Evolutionary conservation across 2,888 invertebrate species (phyloP), one percentile per base, ranked within the genome.

Genomic region (Dysmachus trigonus): DNA sequence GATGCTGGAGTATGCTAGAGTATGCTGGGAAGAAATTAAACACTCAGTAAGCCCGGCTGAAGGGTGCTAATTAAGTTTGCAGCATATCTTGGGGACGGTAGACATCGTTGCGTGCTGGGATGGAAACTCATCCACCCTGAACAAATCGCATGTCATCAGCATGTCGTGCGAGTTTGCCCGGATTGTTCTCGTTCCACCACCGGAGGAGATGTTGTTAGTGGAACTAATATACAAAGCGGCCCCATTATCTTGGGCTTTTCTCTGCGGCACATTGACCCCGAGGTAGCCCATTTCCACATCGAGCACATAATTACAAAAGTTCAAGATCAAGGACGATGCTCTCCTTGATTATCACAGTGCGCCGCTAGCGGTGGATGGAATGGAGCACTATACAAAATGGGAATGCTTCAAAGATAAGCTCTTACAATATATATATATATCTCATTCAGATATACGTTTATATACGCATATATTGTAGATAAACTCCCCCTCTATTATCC

Each of bases 301-400:
- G 47, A 22, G 22, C 13, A 41, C 18, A 6, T 27, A 38, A 76
- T 41, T 27, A 76, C 41, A 76, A 82, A 82, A 82, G 82, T 82
- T 82, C 82, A 82, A 82, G 82, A 82, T 82, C 82, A 82, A 82
- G 82, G 82, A 71, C 82, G 82, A 71, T 33, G 33, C 51, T 53
- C 51, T 53, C 31, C 47, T 30, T 35, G 71, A 82, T 82, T 35
- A 33, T n/a, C 31, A 10, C 53, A 62, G 62, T 31, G 62, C 22
- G 41, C 22, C 33, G 38, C 10, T 41, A 35, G 18, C 15, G 27
- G 6, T n/a, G 47, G 47, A n/a, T 18, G 47, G 47, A 47, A n/a
- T 18, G 47, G 47, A 47, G 47, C 47, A 5, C n/a, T 18, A n/a
- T 47, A 30, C 79, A 51, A 79, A 79, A 47, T 31, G 15, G 41